Conservation (phyloP, 2,113 vertebrate species). For the Atlantisia rogersi region DNA sequence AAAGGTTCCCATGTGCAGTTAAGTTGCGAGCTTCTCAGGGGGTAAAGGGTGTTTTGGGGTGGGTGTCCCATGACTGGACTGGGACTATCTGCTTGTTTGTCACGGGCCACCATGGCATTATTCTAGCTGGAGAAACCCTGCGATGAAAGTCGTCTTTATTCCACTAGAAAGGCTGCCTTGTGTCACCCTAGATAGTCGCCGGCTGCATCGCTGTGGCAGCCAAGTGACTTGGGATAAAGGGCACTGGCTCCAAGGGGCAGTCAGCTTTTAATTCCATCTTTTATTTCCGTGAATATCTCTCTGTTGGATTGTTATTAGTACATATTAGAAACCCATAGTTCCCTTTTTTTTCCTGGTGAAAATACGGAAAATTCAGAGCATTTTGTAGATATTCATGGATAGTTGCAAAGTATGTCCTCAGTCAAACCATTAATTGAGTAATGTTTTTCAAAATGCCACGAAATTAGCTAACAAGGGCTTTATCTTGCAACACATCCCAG, state of each 20-base stretch:
- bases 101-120: background rate
- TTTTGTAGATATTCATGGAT: background rate
- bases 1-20: background rate
- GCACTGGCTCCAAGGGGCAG: background rate
- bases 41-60: background rate
- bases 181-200: background rate
- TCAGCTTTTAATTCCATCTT: background rate
- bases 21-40: background rate
- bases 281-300: background rate
- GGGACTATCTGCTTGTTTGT: background rate
- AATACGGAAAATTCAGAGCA: background rate
- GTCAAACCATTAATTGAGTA: background rate
- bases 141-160: constrained; percentile 47
- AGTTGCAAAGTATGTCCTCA: background rate
- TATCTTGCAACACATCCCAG: background rate
- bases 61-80: background rate
- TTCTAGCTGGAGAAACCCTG: background rate
- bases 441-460: constrained; percentile 12
- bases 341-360: background rate
- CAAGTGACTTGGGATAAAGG: background rate
- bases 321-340: background rate
- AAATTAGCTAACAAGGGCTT: constrained; percentile 12
- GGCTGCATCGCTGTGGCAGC: background rate
- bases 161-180: constrained; percentile 32
- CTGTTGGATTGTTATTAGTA: background rate